These are phyloP conservation scores for Octodon degus DNA, from an alignment of 2,113 vertebrate genomes.

Conservation along the genomic window DNA sequence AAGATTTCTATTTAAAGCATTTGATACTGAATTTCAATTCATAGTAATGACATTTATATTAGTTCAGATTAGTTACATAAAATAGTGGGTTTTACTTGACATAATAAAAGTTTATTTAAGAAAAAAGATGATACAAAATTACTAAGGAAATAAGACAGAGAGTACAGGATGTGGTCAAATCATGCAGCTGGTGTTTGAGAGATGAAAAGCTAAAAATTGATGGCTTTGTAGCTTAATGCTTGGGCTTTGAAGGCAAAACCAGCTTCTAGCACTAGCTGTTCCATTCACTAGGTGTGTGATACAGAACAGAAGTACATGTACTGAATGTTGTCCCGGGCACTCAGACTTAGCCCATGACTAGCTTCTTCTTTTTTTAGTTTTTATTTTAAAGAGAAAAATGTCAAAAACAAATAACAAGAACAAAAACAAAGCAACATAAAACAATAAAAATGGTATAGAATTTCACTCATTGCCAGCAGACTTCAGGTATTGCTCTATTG, in stretches of 20 bases:
- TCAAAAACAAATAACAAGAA: too few species aligned
- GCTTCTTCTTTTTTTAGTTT: not conserved
- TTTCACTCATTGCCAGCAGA: too few species aligned
- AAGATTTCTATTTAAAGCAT: slow-evolving; percentile 11
- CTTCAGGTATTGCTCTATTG: too few species aligned
- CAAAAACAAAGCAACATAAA: too few species aligned
- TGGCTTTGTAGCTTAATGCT: not conserved
- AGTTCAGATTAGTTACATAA: not conserved
- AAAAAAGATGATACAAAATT: slow-evolving; percentile 32
- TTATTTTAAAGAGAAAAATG: too few species aligned
- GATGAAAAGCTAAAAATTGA: not conserved
- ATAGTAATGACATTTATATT: not conserved
- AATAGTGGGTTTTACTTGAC: not conserved
- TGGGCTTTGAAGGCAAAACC: not conserved
- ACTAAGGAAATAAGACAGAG: not conserved
- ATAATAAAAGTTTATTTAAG: slow-evolving; percentile 24
- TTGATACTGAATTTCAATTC: slow-evolving; percentile 42
- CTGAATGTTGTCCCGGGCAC: not conserved
- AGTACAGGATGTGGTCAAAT: slow-evolving; percentile 19
- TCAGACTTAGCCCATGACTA: not conserved
- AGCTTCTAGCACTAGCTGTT: not conserved
- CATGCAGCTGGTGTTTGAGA: not conserved
- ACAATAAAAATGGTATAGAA: too few species aligned
- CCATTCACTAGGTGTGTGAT: not conserved
- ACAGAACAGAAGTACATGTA: not conserved